Percentiles rank a stretch among this genome's conserved stretches.
These are phyloP conservation scores for Lucifuga dentata DNA, from an alignment of 2,113 vertebrate genomes.

Conservation along the genomic window DNA sequence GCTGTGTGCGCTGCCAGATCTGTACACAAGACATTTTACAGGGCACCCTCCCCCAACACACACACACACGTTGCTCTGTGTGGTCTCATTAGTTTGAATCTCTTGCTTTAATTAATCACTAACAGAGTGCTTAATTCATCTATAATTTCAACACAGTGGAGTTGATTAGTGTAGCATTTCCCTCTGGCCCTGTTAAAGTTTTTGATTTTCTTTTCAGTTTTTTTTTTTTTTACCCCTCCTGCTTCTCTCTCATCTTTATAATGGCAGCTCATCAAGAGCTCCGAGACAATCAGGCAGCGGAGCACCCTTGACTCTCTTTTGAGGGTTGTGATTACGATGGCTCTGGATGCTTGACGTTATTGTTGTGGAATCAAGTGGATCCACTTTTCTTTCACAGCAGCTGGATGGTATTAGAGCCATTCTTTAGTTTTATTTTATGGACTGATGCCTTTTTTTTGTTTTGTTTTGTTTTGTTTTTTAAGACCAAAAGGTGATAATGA, in stretches of 20 bases:
- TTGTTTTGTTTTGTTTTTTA: no score
- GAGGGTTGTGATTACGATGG: slow-evolving; percentile 63
- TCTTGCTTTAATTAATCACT: slow-evolving; percentile 78
- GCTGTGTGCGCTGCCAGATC: slow-evolving; percentile 26
- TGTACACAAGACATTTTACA: slow-evolving; percentile 26
- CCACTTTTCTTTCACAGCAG: slow-evolving; percentile 44
- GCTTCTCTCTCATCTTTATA: slow-evolving; percentile 57
- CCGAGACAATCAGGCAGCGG: slow-evolving; percentile 62
- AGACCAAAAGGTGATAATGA: slow-evolving; percentile 9
- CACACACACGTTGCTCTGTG: slow-evolving; percentile 42
- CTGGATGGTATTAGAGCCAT: not conserved
- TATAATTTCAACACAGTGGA: slow-evolving; percentile 75
- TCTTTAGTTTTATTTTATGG: slow-evolving; percentile 12
- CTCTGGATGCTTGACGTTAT: slow-evolving; percentile 48
- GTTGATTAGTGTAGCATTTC: slow-evolving; percentile 74
- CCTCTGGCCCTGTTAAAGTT: slow-evolving; percentile 73
- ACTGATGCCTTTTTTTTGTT: slow-evolving; percentile 10
- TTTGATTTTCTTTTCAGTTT: slow-evolving; percentile 56
- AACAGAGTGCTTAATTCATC: slow-evolving; percentile 75
- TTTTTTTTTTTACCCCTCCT: slow-evolving; percentile 12
- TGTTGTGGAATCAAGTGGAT: slow-evolving; percentile 70
- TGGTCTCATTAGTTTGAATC: slow-evolving; percentile 72
- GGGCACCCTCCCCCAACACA: not conserved
- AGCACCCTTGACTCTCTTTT: slow-evolving; percentile 65
- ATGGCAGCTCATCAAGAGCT: slow-evolving; percentile 73